Base-by-base conservation (phyloP, 1,140 invertebrate genomes). In the Hestina assimilis region DNA sequence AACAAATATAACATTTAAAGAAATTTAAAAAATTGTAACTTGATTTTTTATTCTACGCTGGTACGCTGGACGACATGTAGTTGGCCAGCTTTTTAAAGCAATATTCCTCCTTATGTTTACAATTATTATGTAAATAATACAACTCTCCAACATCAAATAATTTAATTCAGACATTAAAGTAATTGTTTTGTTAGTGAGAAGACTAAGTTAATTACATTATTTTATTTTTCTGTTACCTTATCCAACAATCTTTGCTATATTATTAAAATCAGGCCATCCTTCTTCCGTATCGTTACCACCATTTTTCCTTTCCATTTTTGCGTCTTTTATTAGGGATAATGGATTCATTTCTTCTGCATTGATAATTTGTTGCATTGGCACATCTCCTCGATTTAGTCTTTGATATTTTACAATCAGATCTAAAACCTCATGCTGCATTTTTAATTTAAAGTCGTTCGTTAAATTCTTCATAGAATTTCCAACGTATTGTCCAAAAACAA, bases 401-500 rank as follows among this genome's bases (percentile, higher is more conserved):
- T 83, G 80, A 43, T 86, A 87, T 53, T 77, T 84, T 0, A 86
- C 54, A 26, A 87, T 66, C 6, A 86, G 15, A 11, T 84, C 83
- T 31, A 87, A 59, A 9, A 86, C 69, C 24, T 86, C 83, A 62
- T 84, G 83, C 42, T 84, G 83, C 74, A 86, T 80, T 45, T 53
- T 74, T 4, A 80, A 17, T 45, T 70, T 70, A 0, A 77, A 45
- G 5, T 77, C 72, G n/a, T 53, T 51, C 15, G 76, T 84, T 1
- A 87, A 21, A 54, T 80, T 83, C 35, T 60, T 84, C 74, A 87
- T 83, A 3, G 75, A 58, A 28, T 72, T 80, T 0, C 81, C 79
- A 4, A 87, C 51, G 20, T 83, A 87, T 51, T 86, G 82, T 33
- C 84, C 84, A 14, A 87, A 87, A 0, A 86, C 75, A 40, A 83